Conservation (phyloP, 2,113 vertebrate species). For the Gymnarchus niloticus region DNA sequence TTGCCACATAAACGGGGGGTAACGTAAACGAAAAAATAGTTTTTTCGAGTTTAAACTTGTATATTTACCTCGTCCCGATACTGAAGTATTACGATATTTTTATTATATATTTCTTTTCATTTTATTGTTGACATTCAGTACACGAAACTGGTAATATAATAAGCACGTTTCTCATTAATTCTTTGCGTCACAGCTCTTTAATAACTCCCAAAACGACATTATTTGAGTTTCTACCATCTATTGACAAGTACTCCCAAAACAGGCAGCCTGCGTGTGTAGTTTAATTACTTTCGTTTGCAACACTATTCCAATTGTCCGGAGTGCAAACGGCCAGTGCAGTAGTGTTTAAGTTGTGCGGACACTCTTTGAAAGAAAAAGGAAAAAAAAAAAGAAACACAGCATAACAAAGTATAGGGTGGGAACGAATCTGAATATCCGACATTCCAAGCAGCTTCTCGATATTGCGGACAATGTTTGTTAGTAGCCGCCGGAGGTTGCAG, state of each 20-base stretch:
- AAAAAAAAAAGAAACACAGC: neutral
- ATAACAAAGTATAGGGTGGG: neutral
- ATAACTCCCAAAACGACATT: neutral
- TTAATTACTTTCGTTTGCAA: neutral
- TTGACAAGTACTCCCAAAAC: too few relatives aligned
- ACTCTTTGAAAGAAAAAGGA: neutral
- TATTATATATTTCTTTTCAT: neutral
- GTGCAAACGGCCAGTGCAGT: neutral
- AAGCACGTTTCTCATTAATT: too few relatives aligned
- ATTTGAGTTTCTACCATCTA: neutral
- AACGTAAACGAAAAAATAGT: neutral
- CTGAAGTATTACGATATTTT: neutral
- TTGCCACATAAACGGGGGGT: neutral
- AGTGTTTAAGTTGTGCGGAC: neutral
- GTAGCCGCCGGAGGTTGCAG: neutral
- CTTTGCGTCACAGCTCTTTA: too few relatives aligned
- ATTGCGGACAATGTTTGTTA: neutral
- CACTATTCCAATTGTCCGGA: neutral
- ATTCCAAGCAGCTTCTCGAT: neutral
- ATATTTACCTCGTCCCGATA: neutral
- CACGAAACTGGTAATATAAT: neutral
- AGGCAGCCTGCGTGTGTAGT: too few relatives aligned
- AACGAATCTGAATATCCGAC: neutral
- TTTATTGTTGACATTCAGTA: neutral
- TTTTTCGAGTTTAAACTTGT: neutral